Evolutionary conservation across 2,888 invertebrate species (phyloP).

Genomic region (Crocallis elinguaria): DNA sequence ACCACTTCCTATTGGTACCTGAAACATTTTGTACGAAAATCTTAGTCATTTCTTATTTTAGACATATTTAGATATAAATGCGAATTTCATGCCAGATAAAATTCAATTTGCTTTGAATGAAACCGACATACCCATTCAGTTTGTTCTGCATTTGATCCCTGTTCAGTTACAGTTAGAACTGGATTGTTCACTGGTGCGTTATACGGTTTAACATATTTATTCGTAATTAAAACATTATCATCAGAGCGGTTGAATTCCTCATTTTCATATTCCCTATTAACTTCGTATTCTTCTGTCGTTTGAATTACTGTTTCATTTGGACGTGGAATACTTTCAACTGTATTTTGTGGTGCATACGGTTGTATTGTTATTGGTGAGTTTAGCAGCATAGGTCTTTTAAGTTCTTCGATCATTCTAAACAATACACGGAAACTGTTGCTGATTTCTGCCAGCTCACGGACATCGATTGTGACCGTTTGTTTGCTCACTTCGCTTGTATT

Average conservation of each 20-base stretch:
- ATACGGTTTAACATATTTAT: slow-evolving; percentile 49
- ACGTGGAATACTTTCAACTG: not conserved
- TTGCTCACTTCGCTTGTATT: slow-evolving; percentile 29
- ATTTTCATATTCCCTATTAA: slow-evolving; percentile 26
- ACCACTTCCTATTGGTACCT: slow-evolving; percentile 78
- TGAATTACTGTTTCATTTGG: slow-evolving; percentile 16
- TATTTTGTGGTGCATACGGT: not conserved
- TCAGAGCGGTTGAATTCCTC: slow-evolving; percentile 54
- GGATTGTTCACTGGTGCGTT: slow-evolving; percentile 18
- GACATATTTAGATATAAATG: too few species aligned
- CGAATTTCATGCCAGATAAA: not conserved
- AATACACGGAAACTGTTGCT: slow-evolving; percentile 51
- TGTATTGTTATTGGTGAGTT: not conserved
- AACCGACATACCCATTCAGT: slow-evolving; percentile 4
- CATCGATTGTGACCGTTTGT: slow-evolving; percentile 42
- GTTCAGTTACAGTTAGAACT: slow-evolving; percentile 6
- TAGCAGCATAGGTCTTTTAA: slow-evolving; percentile 41
- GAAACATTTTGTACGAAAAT: slow-evolving; percentile 34
- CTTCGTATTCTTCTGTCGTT: slow-evolving; percentile 16
- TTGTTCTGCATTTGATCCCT: slow-evolving; percentile 9
- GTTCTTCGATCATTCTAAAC: slow-evolving; percentile 52
- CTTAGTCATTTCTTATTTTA: too few species aligned
- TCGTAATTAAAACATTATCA: slow-evolving; percentile 58
- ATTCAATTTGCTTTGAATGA: not conserved
- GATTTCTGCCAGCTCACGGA: slow-evolving; percentile 51